phyloP scores from a whole-genome alignment of 2,888 invertebrate genomes.

The Macrosoma leucophasiata region DNA sequence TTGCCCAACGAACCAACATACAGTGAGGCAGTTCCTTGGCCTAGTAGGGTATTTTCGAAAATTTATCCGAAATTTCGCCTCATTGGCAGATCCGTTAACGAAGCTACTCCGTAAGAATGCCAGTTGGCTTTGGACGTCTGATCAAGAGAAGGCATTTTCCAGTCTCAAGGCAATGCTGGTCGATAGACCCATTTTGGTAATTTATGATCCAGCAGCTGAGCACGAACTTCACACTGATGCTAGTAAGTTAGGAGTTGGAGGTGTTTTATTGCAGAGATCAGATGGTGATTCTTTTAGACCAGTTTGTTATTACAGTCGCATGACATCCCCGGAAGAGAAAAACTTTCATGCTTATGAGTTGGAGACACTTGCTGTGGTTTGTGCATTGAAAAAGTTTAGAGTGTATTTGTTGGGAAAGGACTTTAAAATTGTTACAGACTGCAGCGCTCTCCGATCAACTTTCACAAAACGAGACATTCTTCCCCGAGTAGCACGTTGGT shows the following conservation, averaged over 20 bases:
- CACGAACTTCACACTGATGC: slow-evolving; percentile 31
- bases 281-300: slow-evolving; percentile 21
- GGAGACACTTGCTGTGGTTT: slow-evolving; percentile 36
- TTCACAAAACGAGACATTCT: slow-evolving; percentile 28
- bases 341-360: slow-evolving; percentile 34
- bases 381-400: slow-evolving; percentile 30
- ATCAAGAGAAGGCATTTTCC: slow-evolving; percentile 27
- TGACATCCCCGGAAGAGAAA: slow-evolving; percentile 18
- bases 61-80: too few relatives aligned
- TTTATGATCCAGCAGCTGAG: slow-evolving; percentile 23
- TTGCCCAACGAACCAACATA: slow-evolving; percentile 16
- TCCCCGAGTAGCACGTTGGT: slow-evolving; percentile 32
- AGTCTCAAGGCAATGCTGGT: slow-evolving; percentile 24
- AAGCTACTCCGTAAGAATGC: too few relatives aligned
- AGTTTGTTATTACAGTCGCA: slow-evolving; percentile 23
- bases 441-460: slow-evolving; percentile 31
- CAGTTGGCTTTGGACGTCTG: slow-evolving; percentile 27
- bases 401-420: slow-evolving; percentile 24
- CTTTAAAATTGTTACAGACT: slow-evolving; percentile 35
- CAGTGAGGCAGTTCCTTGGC: slow-evolving; percentile 21
- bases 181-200: slow-evolving; percentile 23
- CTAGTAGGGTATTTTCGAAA: slow-evolving; percentile 31
- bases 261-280: slow-evolving; percentile 34
- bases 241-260: slow-evolving; percentile 30
- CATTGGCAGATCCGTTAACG: too few relatives aligned